These are phyloP conservation scores for Accipiter virgatus DNA, from an alignment of 2,113 vertebrate genomes.

Conservation along the genomic window DNA sequence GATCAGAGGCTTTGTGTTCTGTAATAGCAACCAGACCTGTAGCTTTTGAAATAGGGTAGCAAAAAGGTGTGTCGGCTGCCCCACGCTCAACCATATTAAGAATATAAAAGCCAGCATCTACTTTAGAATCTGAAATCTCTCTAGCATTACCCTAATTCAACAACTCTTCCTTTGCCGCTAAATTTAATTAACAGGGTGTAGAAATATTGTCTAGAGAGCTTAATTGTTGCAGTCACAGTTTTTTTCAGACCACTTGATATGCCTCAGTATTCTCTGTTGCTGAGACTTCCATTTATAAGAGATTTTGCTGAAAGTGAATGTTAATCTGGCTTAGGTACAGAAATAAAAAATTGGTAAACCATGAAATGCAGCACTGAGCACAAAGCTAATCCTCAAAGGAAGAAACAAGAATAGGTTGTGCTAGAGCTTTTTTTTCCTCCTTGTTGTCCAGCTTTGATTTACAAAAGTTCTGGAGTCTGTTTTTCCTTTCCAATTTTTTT, in stretches of 20 bases:
- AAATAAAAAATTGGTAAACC: constrained; percentile 35
- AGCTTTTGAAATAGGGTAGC: not conserved
- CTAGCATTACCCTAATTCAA: not conserved
- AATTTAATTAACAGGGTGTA: constrained; percentile 3
- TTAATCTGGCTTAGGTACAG: constrained; percentile 13
- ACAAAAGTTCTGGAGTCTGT: not conserved
- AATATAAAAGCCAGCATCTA: not conserved
- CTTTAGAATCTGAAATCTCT: not conserved
- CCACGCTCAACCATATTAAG: not conserved
- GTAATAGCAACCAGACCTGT: fast-evolving
- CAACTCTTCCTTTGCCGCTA: not conserved
- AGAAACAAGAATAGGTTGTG: not conserved
- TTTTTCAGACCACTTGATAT: not conserved
- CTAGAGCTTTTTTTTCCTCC: not conserved
- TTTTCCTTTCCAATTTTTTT: not conserved
- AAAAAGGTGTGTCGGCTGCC: not conserved
- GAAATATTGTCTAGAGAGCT: not conserved
- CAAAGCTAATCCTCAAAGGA: constrained; percentile 35
- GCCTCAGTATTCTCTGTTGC: not conserved
- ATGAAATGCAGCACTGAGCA: not conserved
- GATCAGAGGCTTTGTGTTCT: not conserved
- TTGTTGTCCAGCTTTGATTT: not conserved
- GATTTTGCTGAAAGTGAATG: not conserved
- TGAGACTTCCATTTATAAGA: not conserved
- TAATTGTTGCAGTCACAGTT: not conserved